Percentiles rank a stretch among this genome's conserved stretches.
phyloP scores from a whole-genome alignment of 1,140 invertebrate genomes.

The Oryctes rhinoceros region DNA sequence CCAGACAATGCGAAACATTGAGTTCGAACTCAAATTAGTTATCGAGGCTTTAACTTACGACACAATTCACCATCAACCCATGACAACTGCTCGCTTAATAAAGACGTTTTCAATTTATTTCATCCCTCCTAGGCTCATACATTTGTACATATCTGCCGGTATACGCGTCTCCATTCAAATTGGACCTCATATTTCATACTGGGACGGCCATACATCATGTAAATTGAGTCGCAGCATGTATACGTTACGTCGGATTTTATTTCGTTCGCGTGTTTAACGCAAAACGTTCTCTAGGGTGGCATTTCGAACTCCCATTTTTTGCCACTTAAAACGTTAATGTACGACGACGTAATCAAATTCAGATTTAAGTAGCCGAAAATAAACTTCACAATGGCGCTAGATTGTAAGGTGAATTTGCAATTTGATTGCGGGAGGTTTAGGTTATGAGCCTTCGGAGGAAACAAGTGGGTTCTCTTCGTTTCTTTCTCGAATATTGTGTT shows the following conservation, averaged over 20 bases:
- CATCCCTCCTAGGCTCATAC: neutral
- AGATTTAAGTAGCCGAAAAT: slow-evolving; percentile 7
- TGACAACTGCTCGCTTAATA: neutral
- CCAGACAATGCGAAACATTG: too few relatives aligned
- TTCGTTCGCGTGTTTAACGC: slow-evolving; percentile 27
- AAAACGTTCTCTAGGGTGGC: neutral
- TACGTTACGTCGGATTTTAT: slow-evolving; percentile 34
- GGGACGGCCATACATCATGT: slow-evolving; percentile 35
- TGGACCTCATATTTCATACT: slow-evolving; percentile 21
- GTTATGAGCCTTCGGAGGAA: neutral
- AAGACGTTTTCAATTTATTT: slow-evolving; percentile 2
- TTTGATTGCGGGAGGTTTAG: neutral
- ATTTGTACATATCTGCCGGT: neutral
- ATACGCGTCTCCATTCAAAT: slow-evolving; percentile 12
- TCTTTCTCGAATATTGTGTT: neutral
- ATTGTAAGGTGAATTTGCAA: neutral
- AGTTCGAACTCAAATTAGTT: too few relatives aligned
- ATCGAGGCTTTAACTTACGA: too few relatives aligned
- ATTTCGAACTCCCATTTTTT: neutral
- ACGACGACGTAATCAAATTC: slow-evolving; percentile 3
- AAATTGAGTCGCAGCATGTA: slow-evolving; percentile 32
- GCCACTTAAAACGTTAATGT: slow-evolving; percentile 2
- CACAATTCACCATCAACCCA: too few relatives aligned
- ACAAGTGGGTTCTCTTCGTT: neutral
- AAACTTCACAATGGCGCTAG: neutral